These are phyloP conservation scores for Synaphobranchus kaupii DNA, from an alignment of 2,797 vertebrate genomes.

Conservation along the genomic window DNA sequence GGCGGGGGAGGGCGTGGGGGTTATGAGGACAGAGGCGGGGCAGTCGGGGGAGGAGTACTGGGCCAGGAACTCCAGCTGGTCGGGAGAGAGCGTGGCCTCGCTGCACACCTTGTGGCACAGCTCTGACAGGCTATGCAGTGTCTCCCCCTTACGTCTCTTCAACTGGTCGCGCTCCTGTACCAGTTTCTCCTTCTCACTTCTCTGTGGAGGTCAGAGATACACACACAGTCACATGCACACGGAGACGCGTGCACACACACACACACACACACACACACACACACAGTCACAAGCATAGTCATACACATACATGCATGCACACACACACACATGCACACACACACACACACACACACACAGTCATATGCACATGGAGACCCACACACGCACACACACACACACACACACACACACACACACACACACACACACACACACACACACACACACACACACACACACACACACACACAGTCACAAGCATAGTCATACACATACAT, in stretches of 20 bases:
- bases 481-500: too few relatives aligned
- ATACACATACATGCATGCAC: too few relatives aligned
- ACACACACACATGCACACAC: neutral
- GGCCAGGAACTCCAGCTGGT: constrained; percentile 84
- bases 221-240: too few relatives aligned
- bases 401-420: neutral
- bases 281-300: too few relatives aligned
- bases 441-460: too few relatives aligned
- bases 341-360: neutral
- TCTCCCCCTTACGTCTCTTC: constrained; percentile 83
- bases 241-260: too few relatives aligned
- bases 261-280: too few relatives aligned
- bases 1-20: constrained; percentile 63
- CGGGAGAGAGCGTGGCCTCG: constrained; percentile 78
- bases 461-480: too few relatives aligned
- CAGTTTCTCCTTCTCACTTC: constrained; percentile 84
- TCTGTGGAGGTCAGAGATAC: constrained; percentile 65
- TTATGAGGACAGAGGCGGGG: constrained; percentile 70
- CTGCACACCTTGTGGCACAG: constrained; percentile 84
- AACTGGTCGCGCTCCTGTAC: constrained; percentile 85
- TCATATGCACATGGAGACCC: neutral
- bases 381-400: neutral
- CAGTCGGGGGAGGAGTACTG: constrained; percentile 82
- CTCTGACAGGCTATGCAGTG: constrained; percentile 83
- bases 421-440: too few relatives aligned